Percentiles rank a stretch among this genome's conserved stretches.
Conservation (phyloP, 2,113 vertebrate genomes). For the Psammodynastes pulverulentus region DNA sequence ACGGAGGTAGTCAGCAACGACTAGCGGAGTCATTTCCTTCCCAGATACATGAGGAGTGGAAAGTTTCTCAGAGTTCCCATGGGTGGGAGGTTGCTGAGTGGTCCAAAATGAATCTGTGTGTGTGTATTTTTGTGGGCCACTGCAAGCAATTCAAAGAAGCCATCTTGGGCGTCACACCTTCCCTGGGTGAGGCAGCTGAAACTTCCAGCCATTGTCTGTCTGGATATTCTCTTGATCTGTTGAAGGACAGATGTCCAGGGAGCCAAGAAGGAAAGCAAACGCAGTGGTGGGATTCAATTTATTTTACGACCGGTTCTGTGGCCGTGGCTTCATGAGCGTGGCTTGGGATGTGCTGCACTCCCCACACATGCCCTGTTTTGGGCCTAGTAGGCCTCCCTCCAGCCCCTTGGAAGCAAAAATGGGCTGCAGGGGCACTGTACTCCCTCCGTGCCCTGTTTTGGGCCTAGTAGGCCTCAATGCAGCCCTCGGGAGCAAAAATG, state of each 20-base stretch:
- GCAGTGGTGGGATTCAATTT: too few relatives aligned
- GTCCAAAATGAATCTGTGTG: not conserved
- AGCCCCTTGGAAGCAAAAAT: too few relatives aligned
- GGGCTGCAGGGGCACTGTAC: too few relatives aligned
- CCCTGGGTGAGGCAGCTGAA: not conserved
- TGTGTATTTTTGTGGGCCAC: too few relatives aligned
- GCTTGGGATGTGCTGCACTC: too few relatives aligned
- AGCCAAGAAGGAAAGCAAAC: constrained; percentile 9
- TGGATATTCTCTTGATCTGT: not conserved
- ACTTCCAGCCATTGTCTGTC: not conserved
- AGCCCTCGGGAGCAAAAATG: too few relatives aligned
- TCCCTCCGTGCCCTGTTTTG: too few relatives aligned
- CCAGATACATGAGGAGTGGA: not conserved
- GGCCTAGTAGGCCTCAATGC: too few relatives aligned
- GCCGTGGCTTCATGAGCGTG: too few relatives aligned
- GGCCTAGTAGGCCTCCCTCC: too few relatives aligned
- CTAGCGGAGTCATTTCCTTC: not conserved
- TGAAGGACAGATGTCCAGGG: not conserved
- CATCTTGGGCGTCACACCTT: not conserved
- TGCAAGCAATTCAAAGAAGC: not conserved
- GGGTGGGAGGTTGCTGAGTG: not conserved
- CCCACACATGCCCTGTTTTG: too few relatives aligned
- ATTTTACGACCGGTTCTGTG: too few relatives aligned
- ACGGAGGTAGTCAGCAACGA: not conserved
- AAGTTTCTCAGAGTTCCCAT: not conserved